Percentiles rank a stretch among this genome's conserved stretches.
Evolutionary conservation across 2,888 invertebrate genomes (phyloP).

Genomic region (Sinohyriopsis cumingii): DNA sequence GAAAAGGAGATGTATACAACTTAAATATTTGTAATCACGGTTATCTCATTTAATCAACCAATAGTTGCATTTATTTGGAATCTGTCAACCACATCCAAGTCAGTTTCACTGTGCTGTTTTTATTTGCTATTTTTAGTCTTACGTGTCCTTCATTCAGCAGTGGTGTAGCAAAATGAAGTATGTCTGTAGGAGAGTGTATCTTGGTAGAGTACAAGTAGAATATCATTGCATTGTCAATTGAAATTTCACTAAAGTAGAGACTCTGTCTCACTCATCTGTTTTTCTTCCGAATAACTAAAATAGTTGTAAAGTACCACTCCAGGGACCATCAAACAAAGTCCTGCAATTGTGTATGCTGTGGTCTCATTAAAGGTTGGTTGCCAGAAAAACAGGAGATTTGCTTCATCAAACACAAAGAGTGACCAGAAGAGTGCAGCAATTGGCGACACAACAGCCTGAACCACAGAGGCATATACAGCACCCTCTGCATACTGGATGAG

Average conservation of each 20-base stretch:
- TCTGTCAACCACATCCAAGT: too few relatives aligned
- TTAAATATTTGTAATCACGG: too few relatives aligned
- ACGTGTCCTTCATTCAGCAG: too few relatives aligned
- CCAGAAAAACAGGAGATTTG: slow-evolving; percentile 42
- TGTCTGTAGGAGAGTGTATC: too few relatives aligned
- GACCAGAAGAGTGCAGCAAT: slow-evolving; percentile 57
- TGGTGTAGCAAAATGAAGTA: too few relatives aligned
- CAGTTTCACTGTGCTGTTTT: too few relatives aligned
- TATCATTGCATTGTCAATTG: background rate
- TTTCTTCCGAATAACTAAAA: slow-evolving; percentile 48
- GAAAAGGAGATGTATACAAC: too few relatives aligned
- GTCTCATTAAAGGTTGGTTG: slow-evolving; percentile 46
- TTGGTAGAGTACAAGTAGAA: background rate
- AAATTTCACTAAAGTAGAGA: background rate
- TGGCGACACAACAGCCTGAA: slow-evolving; percentile 52
- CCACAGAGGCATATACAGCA: slow-evolving; percentile 52
- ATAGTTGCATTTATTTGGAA: too few relatives aligned
- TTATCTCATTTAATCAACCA: too few relatives aligned
- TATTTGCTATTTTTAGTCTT: too few relatives aligned
- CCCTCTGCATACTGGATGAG: slow-evolving; percentile 58
- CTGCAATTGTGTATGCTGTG: slow-evolving; percentile 48
- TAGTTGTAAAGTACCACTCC: slow-evolving; percentile 51
- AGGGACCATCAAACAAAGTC: slow-evolving; percentile 51
- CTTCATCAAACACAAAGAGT: slow-evolving; percentile 46
- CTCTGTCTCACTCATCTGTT: slow-evolving; percentile 9